These are phyloP conservation scores for Turdus rufiventris DNA, from an alignment of 2,113 vertebrate genomes.

Conservation along the genomic window DNA sequence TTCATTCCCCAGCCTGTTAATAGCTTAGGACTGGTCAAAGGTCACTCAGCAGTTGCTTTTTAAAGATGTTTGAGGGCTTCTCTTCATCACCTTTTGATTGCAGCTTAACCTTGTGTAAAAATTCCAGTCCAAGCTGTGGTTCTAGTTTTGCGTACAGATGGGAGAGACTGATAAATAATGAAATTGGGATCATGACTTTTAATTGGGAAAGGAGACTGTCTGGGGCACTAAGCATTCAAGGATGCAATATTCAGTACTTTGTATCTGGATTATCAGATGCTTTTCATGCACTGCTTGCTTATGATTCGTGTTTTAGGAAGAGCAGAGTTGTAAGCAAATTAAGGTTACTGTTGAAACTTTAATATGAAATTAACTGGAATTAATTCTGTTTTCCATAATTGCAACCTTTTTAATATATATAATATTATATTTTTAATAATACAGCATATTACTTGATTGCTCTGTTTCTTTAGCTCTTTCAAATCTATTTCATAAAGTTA, in stretches of 20 bases:
- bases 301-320: not conserved
- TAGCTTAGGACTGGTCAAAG: not conserved
- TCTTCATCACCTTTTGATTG: not conserved
- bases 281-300: not conserved
- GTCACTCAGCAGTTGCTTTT: constrained; percentile 11
- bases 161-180: not conserved
- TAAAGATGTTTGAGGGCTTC: not conserved
- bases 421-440: not conserved
- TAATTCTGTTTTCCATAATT: not conserved
- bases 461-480: not conserved
- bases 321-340: not conserved
- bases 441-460: not conserved
- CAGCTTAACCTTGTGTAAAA: not conserved
- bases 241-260: not conserved
- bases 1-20: not conserved
- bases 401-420: not conserved
- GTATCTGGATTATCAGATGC: not conserved
- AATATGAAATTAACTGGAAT: not conserved
- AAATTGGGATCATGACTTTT: not conserved
- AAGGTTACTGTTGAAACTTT: not conserved
- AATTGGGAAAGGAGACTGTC: not conserved
- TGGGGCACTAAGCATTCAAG: not conserved
- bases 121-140: not conserved
- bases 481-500: not conserved
- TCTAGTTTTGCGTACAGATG: not conserved